These are phyloP conservation scores for Coptodon rendalli DNA, from an alignment of 2,113 vertebrate species.

Conservation along the genomic window DNA sequence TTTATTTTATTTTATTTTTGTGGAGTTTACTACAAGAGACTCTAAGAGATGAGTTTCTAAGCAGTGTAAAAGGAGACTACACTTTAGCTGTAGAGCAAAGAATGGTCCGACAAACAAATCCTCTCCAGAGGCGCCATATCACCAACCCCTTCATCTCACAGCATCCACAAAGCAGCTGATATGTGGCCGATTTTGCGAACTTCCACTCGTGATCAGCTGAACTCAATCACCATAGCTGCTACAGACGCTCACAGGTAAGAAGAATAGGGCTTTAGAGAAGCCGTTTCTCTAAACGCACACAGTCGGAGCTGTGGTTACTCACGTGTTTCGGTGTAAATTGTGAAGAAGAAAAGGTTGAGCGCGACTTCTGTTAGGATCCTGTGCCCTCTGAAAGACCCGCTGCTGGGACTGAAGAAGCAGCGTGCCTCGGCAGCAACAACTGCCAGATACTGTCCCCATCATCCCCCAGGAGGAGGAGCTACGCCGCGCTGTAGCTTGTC, in stretches of 20 bases:
- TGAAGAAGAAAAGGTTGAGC: not conserved
- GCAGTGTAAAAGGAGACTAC: not conserved
- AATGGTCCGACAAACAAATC: not conserved
- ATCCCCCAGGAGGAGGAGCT: not conserved
- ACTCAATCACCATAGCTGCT: not conserved
- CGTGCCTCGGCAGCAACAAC: not conserved
- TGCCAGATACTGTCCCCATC: not conserved
- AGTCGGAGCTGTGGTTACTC: not conserved
- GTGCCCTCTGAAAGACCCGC: not conserved
- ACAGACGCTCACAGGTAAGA: not conserved
- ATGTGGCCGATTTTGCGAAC: not conserved
- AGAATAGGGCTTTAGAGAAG: not conserved
- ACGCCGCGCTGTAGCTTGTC: not conserved
- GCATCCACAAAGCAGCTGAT: not conserved
- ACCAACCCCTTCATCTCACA: too few relatives aligned
- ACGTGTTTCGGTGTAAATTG: not conserved
- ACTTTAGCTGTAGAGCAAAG: not conserved
- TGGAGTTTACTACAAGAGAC: rapidly evolving
- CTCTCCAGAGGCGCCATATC: not conserved
- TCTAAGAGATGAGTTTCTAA: not conserved
- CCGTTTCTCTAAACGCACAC: not conserved
- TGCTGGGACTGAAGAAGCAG: not conserved
- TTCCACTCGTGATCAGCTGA: not conserved
- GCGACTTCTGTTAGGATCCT: not conserved
- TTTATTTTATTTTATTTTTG: not conserved